A percentile compares a stretch with the other conserved stretches of the same genome.
phyloP scores from a whole-genome alignment of 2,888 invertebrate genomes.

The Acronicta leporina region DNA sequence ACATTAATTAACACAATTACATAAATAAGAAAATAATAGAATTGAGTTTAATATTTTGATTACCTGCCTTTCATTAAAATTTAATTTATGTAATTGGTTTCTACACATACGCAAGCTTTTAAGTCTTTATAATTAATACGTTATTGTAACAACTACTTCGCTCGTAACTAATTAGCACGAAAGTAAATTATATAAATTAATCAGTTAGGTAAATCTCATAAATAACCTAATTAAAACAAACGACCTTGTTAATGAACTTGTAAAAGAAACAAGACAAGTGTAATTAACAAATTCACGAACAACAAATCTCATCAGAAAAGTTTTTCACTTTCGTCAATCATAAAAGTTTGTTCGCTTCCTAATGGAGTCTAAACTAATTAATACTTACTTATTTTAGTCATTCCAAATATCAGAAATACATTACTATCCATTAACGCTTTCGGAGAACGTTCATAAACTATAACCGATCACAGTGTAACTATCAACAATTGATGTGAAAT shows the following conservation, averaged over 20 bases:
- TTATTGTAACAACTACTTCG: background rate
- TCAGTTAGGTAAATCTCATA: background rate
- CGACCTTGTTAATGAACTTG: conserved; percentile 23
- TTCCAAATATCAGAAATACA: conserved; percentile 80
- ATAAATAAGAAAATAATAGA: no score
- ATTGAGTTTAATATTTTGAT: no score
- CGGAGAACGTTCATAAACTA: conserved; percentile 58
- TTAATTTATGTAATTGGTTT: no score
- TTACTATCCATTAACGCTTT: conserved; percentile 71
- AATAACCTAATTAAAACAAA: conserved; percentile 5
- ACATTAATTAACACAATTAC: no score
- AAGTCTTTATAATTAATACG: no score
- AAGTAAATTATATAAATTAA: conserved; percentile 4
- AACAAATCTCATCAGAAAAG: conserved; percentile 54
- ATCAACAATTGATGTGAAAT: conserved; percentile 44
- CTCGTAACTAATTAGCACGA: background rate
- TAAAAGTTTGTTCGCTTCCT: conserved; percentile 25
- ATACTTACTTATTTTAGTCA: conserved; percentile 82
- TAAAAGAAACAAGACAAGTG: conserved; percentile 39
- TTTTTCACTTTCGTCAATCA: conserved; percentile 42
- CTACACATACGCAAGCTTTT: no score
- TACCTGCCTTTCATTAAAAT: no score
- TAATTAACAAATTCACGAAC: conserved; percentile 48
- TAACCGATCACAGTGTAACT: conserved; percentile 52
- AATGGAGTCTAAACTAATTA: conserved; percentile 23